Percentiles rank a stretch among this genome's conserved stretches.
Conservation (phyloP, 2,113 vertebrate species). For the Forbesichthys papilliferus region DNA sequence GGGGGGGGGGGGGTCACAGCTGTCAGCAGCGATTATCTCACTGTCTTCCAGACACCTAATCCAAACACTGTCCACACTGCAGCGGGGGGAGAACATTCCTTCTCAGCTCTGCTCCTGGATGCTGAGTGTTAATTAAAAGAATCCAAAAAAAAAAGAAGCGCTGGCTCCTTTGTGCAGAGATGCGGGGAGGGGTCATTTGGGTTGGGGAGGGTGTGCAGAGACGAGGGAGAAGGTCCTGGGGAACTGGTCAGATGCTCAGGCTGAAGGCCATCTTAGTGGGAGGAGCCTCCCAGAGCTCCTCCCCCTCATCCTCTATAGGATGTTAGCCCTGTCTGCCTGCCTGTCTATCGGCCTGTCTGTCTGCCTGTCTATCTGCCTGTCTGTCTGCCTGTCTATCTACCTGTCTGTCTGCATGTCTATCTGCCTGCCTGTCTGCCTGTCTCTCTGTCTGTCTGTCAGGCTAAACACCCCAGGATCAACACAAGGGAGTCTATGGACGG, state of each 20-base stretch:
- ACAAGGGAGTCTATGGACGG: too few species aligned
- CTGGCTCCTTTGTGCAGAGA: constrained; percentile 76
- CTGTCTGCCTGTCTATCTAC: too few species aligned
- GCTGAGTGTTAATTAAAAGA: constrained; percentile 83
- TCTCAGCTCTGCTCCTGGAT: constrained; percentile 68
- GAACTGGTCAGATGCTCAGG: constrained; percentile 73
- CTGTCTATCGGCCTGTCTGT: too few species aligned
- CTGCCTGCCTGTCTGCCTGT: too few species aligned
- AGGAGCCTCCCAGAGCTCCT: too few species aligned
- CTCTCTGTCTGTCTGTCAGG: too few species aligned
- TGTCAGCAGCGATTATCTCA: constrained; percentile 98
- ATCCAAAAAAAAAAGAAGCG: constrained; percentile 77
- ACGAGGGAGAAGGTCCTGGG: constrained; percentile 64
- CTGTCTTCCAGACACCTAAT: constrained; percentile 75
- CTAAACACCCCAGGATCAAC: too few species aligned
- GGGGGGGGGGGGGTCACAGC: constrained; percentile 87
- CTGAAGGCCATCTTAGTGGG: too few species aligned
- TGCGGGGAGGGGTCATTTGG: constrained; percentile 68
- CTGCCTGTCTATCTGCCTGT: too few species aligned
- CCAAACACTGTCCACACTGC: constrained; percentile 73
- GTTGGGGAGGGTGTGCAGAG: constrained; percentile 62
- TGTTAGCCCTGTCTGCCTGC: too few species aligned
- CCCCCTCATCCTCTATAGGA: too few species aligned
- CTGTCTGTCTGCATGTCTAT: too few species aligned
- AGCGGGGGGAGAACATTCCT: constrained; percentile 67